These are phyloP conservation scores for Psilopsiagon aurifrons DNA, from an alignment of 2,113 vertebrate genomes.

Conservation along the genomic window DNA sequence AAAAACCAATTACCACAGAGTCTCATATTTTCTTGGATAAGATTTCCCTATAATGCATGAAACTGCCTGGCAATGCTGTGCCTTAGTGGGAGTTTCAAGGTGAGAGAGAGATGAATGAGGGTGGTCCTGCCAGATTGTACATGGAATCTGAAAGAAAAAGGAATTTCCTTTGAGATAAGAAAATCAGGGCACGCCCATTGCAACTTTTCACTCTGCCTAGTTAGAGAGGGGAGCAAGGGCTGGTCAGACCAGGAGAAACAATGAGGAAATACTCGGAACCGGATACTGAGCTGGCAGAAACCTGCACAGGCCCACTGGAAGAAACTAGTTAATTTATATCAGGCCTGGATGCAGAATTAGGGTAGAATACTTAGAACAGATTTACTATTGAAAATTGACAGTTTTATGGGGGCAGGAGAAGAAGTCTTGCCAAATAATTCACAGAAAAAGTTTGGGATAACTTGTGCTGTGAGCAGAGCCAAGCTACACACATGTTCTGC, in stretches of 20 bases:
- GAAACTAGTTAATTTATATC: not conserved
- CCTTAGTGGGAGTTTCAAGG: not conserved
- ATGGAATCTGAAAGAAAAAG: not conserved
- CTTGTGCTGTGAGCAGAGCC: slow-evolving; percentile 11
- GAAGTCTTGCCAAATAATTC: slow-evolving; percentile 20
- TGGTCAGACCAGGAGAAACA: not conserved
- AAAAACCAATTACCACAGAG: not conserved
- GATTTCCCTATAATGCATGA: not conserved
- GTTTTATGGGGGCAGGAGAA: not conserved
- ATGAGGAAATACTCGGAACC: not conserved
- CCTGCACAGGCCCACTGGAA: not conserved
- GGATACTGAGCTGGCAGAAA: slow-evolving; percentile 14
- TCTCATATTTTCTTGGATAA: not conserved
- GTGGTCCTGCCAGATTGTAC: not conserved
- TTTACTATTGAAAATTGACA: slow-evolving; percentile 17
- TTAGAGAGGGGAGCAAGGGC: not conserved
- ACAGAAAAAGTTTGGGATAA: not conserved
- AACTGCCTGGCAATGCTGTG: not conserved
- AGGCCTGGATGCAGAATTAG: not conserved
- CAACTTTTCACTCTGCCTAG: not conserved
- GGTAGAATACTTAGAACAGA: not conserved
- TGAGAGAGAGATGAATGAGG: not conserved
- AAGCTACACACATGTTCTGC: not conserved
- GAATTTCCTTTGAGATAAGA: not conserved
- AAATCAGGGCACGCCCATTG: not conserved